Conservation (phyloP, 1,140 invertebrate genomes). For the Mamestra configurata region DNA sequence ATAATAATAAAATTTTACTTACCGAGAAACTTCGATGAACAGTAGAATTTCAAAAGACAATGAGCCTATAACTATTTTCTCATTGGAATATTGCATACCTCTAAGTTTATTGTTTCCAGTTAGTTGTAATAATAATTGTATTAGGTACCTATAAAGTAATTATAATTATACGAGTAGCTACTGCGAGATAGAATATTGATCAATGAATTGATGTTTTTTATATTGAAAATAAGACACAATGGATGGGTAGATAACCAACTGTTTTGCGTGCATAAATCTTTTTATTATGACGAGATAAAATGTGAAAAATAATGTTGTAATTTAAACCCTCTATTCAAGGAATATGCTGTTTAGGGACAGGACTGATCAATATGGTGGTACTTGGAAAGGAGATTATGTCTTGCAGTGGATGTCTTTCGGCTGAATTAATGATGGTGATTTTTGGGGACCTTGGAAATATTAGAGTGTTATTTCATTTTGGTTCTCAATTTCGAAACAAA, state of each 20-base stretch:
- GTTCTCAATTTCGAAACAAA: too few relatives aligned
- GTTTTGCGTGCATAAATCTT: background rate
- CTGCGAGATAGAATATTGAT: constrained; percentile 17
- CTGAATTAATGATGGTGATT: too few relatives aligned
- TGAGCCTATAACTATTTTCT: background rate
- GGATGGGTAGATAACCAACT: background rate
- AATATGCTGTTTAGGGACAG: too few relatives aligned
- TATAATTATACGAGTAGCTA: constrained; percentile 4
- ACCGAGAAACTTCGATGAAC: too few relatives aligned
- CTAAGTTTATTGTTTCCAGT: background rate
- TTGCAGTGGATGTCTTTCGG: too few relatives aligned
- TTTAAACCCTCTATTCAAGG: too few relatives aligned
- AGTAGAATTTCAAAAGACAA: too few relatives aligned
- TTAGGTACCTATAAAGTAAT: background rate
- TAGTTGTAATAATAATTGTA: background rate
- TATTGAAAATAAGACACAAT: background rate
- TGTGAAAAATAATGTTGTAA: background rate
- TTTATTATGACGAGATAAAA: background rate
- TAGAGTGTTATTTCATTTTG: too few relatives aligned
- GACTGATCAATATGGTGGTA: too few relatives aligned
- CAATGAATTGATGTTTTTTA: constrained; percentile 11
- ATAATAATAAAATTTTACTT: too few relatives aligned
- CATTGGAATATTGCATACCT: background rate
- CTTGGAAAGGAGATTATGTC: too few relatives aligned
- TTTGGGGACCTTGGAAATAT: too few relatives aligned